A percentile compares a stretch with the other conserved stretches of the same genome.
These are phyloP conservation scores for Charaxes varanes DNA, from an alignment of 1,140 invertebrate genomes.

Conservation along the genomic window DNA sequence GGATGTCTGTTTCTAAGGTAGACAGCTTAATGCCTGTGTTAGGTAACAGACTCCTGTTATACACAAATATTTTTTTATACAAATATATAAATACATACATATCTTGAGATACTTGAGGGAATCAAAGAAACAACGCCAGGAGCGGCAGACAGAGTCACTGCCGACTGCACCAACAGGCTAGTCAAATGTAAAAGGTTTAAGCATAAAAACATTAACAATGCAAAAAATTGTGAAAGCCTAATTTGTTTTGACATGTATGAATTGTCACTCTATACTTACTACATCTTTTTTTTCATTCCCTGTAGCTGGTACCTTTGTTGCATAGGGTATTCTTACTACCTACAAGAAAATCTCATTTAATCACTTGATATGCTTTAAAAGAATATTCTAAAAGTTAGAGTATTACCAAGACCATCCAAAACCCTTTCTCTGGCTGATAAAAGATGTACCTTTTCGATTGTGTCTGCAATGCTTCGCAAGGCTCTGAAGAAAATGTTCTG, in stretches of 20 bases:
- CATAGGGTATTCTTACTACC: slow-evolving; percentile 62
- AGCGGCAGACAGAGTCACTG: too few species aligned
- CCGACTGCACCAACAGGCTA: too few species aligned
- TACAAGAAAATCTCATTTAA: slow-evolving; percentile 25
- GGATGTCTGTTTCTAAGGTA: too few species aligned
- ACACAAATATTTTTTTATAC: too few species aligned
- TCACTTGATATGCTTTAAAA: background rate
- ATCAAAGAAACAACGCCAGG: too few species aligned
- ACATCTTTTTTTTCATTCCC: slow-evolving; percentile 47
- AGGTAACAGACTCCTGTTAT: too few species aligned
- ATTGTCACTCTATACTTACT: slow-evolving; percentile 30
- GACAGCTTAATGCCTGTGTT: too few species aligned
- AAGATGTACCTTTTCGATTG: slow-evolving; percentile 92
- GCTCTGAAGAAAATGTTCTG: slow-evolving; percentile 89
- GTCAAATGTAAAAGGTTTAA: too few species aligned
- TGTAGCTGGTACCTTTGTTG: slow-evolving; percentile 44
- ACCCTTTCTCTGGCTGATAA: slow-evolving; percentile 88
- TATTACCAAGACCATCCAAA: slow-evolving; percentile 93
- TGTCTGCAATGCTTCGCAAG: slow-evolving; percentile 91
- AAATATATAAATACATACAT: too few species aligned
- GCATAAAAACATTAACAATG: too few species aligned
- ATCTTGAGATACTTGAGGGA: too few species aligned
- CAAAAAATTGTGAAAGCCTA: background rate
- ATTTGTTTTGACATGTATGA: background rate
- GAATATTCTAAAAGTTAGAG: too few species aligned